These are phyloP conservation scores for Pentalonia nigronervosa DNA, from an alignment of 1,140 invertebrate species.

Conservation along the genomic window DNA sequence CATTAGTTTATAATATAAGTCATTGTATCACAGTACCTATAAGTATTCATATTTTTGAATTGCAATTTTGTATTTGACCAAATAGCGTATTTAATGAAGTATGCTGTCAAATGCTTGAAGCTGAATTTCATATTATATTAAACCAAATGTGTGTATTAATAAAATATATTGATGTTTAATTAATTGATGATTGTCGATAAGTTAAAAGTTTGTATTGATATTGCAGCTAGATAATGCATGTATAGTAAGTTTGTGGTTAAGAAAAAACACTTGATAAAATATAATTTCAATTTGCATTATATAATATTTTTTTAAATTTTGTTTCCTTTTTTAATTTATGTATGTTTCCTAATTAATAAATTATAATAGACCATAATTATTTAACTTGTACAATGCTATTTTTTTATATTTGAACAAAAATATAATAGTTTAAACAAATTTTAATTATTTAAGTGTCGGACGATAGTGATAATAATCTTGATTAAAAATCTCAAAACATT, in stretches of 20 bases:
- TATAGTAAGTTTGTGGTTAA: not conserved
- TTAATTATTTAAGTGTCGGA: not conserved
- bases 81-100: conserved; percentile 5
- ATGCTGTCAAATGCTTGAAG: not conserved
- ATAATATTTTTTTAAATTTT: not conserved
- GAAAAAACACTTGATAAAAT: not conserved
- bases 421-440: not conserved
- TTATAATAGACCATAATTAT: not conserved
- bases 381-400: not conserved
- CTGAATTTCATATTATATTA: not conserved
- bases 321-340: not conserved
- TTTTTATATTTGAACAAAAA: not conserved
- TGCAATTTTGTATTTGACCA: not conserved
- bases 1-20: not conserved
- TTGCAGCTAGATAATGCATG: not conserved
- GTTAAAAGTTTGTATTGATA: not conserved
- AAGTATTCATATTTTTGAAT: not conserved
- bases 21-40: not conserved
- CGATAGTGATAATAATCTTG: not conserved
- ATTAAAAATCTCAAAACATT: not conserved
- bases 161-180: not conserved
- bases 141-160: not conserved
- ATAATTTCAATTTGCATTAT: not conserved
- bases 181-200: not conserved
- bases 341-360: not conserved